phyloP scores from a whole-genome alignment of 2,888 invertebrate species.

The Chydorus sphaericus region DNA sequence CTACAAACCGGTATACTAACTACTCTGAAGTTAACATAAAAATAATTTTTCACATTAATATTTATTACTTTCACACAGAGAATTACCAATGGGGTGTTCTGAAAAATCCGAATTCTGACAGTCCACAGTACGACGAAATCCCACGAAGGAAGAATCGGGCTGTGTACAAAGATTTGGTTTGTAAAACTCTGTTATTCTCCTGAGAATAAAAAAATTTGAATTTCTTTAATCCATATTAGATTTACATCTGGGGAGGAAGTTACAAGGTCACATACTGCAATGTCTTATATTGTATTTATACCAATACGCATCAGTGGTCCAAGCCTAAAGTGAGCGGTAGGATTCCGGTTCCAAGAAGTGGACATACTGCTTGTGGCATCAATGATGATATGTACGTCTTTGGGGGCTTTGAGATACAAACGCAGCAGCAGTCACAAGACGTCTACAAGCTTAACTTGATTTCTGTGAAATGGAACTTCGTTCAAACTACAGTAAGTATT shows the following conservation, averaged over 20 bases:
- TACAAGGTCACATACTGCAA: conserved; percentile 69
- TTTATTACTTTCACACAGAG: no score
- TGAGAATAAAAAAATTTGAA: no score
- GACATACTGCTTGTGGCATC: conserved; percentile 75
- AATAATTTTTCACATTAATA: background rate
- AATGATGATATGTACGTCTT: conserved; percentile 70
- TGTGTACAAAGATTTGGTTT: no score
- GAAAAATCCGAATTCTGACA: no score
- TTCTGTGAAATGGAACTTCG: conserved; percentile 54
- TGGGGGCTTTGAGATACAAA: conserved; percentile 78
- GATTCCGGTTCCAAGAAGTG: conserved; percentile 70
- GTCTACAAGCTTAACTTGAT: conserved; percentile 58
- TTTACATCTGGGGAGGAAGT: conserved; percentile 90
- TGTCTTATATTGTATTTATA: no score
- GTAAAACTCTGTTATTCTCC: no score
- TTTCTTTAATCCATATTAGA: no score
- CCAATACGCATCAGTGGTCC: conserved; percentile 49
- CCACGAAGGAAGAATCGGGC: no score
- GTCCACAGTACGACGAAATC: no score
- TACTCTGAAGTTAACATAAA: conserved; percentile 1
- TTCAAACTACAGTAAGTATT: conserved; percentile 38
- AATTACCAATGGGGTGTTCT: no score
- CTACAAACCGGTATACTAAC: no score
- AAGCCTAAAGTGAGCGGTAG: conserved; percentile 48
- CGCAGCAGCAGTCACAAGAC: conserved; percentile 62